Evolutionary conservation across 1,140 invertebrate genomes (phyloP).

Genomic region (Eulimnadia texana): DNA sequence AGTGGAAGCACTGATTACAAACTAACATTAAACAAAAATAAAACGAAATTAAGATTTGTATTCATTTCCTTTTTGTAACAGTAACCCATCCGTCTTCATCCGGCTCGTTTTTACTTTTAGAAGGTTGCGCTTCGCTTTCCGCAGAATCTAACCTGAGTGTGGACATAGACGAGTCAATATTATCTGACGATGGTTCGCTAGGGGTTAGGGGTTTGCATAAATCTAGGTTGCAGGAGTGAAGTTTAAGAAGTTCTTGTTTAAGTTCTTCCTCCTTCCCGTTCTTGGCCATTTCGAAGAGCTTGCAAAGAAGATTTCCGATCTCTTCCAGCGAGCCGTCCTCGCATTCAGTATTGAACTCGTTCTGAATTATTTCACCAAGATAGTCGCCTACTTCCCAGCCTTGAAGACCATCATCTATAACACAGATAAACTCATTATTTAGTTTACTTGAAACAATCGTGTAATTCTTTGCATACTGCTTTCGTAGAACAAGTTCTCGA

Average conservation of each 20-base stretch:
- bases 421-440: neutral
- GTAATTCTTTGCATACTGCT: conserved; percentile 15
- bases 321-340: conserved; percentile 20
- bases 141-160: neutral
- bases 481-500: conserved; percentile 20
- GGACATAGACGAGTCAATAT: neutral
- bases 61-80: conserved; percentile 11
- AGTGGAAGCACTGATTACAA: neutral
- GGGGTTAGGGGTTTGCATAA: conserved; percentile 10
- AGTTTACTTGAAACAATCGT: neutral
- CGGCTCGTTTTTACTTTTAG: conserved; percentile 7
- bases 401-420: conserved; percentile 17
- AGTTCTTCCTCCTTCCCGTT: conserved; percentile 16
- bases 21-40: neutral
- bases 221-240: conserved; percentile 8
- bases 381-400: conserved; percentile 19
- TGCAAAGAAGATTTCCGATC: conserved; percentile 16
- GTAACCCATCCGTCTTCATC: conserved; percentile 15
- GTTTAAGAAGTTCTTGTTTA: conserved; percentile 1
- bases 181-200: neutral
- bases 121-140: neutral
- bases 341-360: conserved; percentile 21
- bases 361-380: conserved; percentile 18
- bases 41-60: conserved; percentile 23
- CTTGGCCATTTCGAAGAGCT: conserved; percentile 14